Conservation (phyloP, 2,797 vertebrate species). For the Harpagifer antarcticus region DNA sequence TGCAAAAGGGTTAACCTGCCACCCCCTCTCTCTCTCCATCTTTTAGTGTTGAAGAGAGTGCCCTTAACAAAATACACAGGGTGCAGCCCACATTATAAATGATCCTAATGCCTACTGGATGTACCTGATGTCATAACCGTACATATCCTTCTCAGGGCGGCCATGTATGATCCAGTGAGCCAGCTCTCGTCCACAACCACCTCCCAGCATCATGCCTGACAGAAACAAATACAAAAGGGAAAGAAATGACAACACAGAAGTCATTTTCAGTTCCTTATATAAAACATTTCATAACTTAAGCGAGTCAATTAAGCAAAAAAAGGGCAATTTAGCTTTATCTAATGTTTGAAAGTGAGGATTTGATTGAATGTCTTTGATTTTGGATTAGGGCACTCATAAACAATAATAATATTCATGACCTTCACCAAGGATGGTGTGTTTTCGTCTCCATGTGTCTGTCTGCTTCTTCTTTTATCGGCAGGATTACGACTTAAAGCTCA, state of each 20-base stretch:
- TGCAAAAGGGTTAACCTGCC: too few species aligned
- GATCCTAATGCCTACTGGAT: neutral
- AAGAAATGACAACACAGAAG: neutral
- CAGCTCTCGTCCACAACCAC: slow-evolving; percentile 95
- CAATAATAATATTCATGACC: neutral
- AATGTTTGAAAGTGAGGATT: neutral
- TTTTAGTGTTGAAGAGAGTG: too few species aligned
- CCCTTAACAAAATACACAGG: too few species aligned
- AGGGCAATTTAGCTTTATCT: neutral
- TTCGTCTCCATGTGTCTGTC: too few species aligned
- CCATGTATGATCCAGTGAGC: slow-evolving; percentile 95
- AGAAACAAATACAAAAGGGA: slow-evolving; percentile 6
- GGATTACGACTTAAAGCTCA: too few species aligned
- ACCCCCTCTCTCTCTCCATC: too few species aligned
- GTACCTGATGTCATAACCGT: slow-evolving; percentile 95
- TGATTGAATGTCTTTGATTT: neutral
- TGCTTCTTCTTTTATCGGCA: too few species aligned
- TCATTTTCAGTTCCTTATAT: neutral
- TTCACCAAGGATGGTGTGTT: too few species aligned
- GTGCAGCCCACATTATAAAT: too few species aligned
- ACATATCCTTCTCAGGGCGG: slow-evolving; percentile 96
- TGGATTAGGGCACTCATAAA: neutral
- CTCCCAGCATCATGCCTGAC: slow-evolving; percentile 98
- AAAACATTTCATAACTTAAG: neutral
- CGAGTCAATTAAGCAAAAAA: neutral